Conservation (phyloP, 2,888 invertebrate species). For the Dolichomitus sp. region DNA sequence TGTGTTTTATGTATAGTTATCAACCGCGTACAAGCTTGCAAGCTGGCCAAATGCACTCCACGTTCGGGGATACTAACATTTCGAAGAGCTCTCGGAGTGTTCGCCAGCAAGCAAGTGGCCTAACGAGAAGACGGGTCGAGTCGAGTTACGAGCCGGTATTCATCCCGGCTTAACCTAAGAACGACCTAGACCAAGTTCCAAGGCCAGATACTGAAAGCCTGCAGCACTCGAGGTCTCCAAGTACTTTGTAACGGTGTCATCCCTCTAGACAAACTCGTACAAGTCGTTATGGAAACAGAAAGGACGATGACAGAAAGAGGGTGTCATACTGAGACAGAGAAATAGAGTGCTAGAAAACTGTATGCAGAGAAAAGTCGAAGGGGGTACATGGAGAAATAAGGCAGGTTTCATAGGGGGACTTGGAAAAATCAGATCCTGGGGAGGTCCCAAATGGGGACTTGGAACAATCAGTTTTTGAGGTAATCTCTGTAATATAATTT, state of each 20-base stretch:
- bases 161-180: conserved; percentile 78
- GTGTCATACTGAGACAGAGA: conserved; percentile 12
- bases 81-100: conserved; percentile 5
- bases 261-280: conserved; percentile 48
- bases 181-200: conserved; percentile 70
- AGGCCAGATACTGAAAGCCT: conserved; percentile 40
- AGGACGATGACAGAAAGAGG: conserved; percentile 54
- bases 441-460: too few relatives aligned
- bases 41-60: conserved; percentile 42
- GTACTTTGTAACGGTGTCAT: conserved; percentile 38
- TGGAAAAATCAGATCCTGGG: too few relatives aligned
- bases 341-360: conserved; percentile 38
- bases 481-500: too few relatives aligned
- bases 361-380: conserved; percentile 23
- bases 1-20: conserved; percentile 12
- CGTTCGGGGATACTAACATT: background rate
- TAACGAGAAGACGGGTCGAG: conserved; percentile 43
- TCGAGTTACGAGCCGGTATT: conserved; percentile 76
- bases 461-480: too few relatives aligned
- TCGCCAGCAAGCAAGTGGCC: conserved; percentile 39
- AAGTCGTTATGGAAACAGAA: conserved; percentile 57
- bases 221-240: conserved; percentile 34
- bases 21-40: conserved; percentile 16
- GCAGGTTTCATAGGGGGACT: too few relatives aligned
- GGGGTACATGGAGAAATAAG: conserved; percentile 20